These are phyloP conservation scores for Orussus abietinus DNA, from an alignment of 1,140 invertebrate species.

Conservation along the genomic window DNA sequence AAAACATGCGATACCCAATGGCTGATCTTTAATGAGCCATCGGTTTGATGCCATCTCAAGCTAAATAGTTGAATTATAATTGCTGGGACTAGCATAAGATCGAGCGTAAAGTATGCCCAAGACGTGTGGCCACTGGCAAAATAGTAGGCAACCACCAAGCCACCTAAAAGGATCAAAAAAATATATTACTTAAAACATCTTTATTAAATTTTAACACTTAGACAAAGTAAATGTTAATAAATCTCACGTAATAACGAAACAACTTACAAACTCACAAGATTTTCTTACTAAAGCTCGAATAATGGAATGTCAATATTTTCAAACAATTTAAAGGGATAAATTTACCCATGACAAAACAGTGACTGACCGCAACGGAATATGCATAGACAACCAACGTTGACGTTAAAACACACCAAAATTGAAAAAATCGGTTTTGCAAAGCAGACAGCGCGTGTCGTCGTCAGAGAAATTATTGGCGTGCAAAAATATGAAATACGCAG, in stretches of 20 bases:
- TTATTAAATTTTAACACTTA: slow-evolving; percentile 1
- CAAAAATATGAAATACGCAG: slow-evolving; percentile 12
- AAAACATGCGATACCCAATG: slow-evolving; percentile 43
- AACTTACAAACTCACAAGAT: slow-evolving; percentile 9
- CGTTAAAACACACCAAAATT: background rate
- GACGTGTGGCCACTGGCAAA: slow-evolving; percentile 38
- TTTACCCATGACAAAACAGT: background rate
- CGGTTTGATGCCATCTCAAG: slow-evolving; percentile 47
- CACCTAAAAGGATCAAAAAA: slow-evolving; percentile 37
- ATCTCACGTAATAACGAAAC: slow-evolving; percentile 8
- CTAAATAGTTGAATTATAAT: slow-evolving; percentile 48
- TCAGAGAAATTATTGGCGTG: slow-evolving; percentile 7
- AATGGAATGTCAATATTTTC: slow-evolving; percentile 1
- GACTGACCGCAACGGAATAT: too few relatives aligned
- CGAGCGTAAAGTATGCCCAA: slow-evolving; percentile 47
- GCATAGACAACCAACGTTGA: too few relatives aligned
- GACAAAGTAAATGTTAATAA: background rate
- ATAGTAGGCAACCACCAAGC: slow-evolving; percentile 44
- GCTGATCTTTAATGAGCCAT: slow-evolving; percentile 32
- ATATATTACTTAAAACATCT: slow-evolving; percentile 6
- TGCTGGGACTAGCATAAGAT: slow-evolving; percentile 45
- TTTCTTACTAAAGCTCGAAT: background rate
- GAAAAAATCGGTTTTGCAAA: background rate
- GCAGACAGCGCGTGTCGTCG: too few relatives aligned
- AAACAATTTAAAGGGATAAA: background rate